Evolutionary conservation across 2,113 vertebrate genomes (phyloP).

Genomic region (Scomber japonicus): DNA sequence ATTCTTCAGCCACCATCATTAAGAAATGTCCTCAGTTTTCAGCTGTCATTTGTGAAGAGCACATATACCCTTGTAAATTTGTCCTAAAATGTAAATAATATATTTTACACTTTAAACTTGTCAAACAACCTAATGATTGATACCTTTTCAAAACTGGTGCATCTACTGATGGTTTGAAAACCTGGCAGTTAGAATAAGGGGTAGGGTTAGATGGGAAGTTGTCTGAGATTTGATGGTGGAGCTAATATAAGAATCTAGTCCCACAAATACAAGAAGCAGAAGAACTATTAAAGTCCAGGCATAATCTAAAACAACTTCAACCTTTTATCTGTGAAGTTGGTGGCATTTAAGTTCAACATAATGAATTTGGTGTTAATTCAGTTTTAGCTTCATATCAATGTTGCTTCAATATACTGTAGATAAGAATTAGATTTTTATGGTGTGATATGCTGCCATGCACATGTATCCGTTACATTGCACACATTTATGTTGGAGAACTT

Average conservation of each 20-base stretch:
- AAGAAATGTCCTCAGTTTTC: neutral
- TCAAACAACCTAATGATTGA: no score
- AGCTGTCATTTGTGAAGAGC: neutral
- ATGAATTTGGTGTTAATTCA: neutral
- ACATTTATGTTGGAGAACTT: no score
- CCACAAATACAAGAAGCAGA: neutral
- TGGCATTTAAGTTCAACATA: neutral
- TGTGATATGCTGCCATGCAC: neutral
- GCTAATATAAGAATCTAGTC: neutral
- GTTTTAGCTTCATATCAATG: neutral
- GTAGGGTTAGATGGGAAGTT: neutral
- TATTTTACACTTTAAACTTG: neutral
- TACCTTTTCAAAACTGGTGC: no score
- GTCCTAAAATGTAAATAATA: no score
- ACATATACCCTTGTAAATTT: neutral
- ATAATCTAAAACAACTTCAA: neutral
- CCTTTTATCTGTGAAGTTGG: neutral
- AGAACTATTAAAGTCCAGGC: neutral
- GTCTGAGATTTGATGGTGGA: neutral
- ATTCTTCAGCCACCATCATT: neutral
- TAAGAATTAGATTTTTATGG: no score
- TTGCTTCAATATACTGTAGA: neutral
- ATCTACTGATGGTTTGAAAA: no score
- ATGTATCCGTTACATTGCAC: neutral
- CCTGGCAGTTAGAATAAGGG: no score